These are phyloP conservation scores for Caenorhabditis latens DNA, from an alignment of 1,140 invertebrate genomes.

Conservation along the genomic window DNA sequence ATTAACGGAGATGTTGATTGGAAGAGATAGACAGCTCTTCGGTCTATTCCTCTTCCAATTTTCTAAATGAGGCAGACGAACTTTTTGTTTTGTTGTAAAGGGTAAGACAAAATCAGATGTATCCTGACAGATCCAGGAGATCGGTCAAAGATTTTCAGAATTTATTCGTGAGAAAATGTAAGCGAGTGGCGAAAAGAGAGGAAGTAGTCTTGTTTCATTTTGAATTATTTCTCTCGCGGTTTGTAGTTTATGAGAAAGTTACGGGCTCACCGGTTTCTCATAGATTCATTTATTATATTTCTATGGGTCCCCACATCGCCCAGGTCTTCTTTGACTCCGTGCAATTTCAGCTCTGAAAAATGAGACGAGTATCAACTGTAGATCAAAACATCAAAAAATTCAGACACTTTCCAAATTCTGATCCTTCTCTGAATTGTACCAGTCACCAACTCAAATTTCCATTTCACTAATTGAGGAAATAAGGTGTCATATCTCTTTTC, in stretches of 20 bases:
- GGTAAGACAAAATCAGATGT: too few relatives aligned
- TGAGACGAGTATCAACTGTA: not conserved
- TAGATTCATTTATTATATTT: too few relatives aligned
- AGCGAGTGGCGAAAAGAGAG: not conserved
- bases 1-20: conserved; percentile 25
- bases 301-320: too few relatives aligned
- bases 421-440: too few relatives aligned
- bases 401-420: not conserved
- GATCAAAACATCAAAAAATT: not conserved
- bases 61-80: not conserved
- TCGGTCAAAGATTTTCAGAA: not conserved
- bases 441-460: not conserved
- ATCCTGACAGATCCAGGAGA: too few relatives aligned
- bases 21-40: conserved; percentile 6
- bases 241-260: too few relatives aligned
- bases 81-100: too few relatives aligned
- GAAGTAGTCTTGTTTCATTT: not conserved
- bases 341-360: not conserved
- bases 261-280: too few relatives aligned
- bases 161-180: not conserved
- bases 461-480: not conserved
- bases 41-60: not conserved
- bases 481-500: conserved; percentile 7
- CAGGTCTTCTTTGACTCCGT: too few relatives aligned
- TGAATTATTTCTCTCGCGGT: not conserved